A percentile compares a stretch with the other conserved stretches of the same genome.
Evolutionary conservation across 1,140 invertebrate genomes (phyloP).

Genomic region (Drosophila neocordata): DNA sequence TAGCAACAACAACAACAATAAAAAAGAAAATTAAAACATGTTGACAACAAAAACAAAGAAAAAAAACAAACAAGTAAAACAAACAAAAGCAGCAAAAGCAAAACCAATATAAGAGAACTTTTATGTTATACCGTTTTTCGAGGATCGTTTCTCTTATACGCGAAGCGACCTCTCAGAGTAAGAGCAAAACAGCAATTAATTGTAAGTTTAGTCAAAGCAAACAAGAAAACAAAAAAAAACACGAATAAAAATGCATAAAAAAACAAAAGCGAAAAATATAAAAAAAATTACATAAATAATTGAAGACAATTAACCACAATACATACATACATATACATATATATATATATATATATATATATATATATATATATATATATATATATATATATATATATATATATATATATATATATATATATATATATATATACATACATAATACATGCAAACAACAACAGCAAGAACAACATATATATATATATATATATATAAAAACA

Average conservation of each 20-base stretch:
- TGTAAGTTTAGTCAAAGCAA: constrained; percentile 80
- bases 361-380: neutral
- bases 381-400: too few relatives aligned
- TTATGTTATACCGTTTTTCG: constrained; percentile 72
- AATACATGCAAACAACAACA: neutral
- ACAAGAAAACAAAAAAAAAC: too few relatives aligned
- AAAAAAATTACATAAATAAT: constrained; percentile 36
- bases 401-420: too few relatives aligned
- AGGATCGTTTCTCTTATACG: constrained; percentile 14
- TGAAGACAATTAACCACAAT: constrained; percentile 33
- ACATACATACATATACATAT: constrained; percentile 1
- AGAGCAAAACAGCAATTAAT: constrained; percentile 81
- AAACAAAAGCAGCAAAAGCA: constrained; percentile 45
- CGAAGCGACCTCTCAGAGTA: constrained; percentile 45
- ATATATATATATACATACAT: neutral
- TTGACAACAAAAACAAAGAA: constrained; percentile 20
- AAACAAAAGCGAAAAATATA: constrained; percentile 42
- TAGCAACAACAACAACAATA: neutral
- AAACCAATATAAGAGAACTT: constrained; percentile 52
- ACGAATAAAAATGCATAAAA: constrained; percentile 49
- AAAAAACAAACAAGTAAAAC: constrained; percentile 29
- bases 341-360: neutral
- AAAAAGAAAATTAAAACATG: neutral
- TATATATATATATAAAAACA: neutral
- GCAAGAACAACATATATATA: constrained; percentile 27